phyloP scores from a whole-genome alignment of 2,797 vertebrate species.

The Lagorchestes hirsutus region DNA sequence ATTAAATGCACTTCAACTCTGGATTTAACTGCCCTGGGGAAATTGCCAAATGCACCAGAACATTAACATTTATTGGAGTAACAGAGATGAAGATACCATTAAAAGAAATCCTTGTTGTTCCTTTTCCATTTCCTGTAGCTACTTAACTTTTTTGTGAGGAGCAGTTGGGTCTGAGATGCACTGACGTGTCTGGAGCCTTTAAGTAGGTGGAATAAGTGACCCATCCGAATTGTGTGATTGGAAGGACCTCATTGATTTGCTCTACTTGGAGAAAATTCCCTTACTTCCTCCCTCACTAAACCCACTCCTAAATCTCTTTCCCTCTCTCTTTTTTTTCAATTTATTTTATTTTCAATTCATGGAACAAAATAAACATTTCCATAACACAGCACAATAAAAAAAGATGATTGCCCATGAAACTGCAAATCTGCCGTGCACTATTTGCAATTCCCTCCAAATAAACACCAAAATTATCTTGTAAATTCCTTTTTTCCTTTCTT shows the following conservation, averaged over 20 bases:
- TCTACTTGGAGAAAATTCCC: neutral
- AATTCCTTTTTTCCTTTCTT: too few species aligned
- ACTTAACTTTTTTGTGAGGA: neutral
- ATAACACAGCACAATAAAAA: too few species aligned
- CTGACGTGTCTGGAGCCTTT: neutral
- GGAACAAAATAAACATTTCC: too few species aligned
- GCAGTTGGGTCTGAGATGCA: neutral
- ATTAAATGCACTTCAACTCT: conserved; percentile 27
- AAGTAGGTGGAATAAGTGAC: neutral
- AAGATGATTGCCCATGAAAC: too few species aligned
- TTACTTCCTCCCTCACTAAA: neutral
- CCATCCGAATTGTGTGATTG: neutral
- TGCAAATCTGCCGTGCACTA: too few species aligned
- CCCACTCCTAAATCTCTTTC: too few species aligned
- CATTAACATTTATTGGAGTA: conserved; percentile 22
- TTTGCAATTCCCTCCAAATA: too few species aligned
- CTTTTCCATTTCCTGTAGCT: neutral
- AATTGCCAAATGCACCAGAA: conserved; percentile 24
- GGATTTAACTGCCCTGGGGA: conserved; percentile 24
- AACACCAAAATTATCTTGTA: too few species aligned
- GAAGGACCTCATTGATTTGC: neutral
- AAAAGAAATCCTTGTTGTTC: conserved; percentile 3
- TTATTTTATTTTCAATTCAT: too few species aligned
- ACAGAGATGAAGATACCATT: conserved; percentile 34
- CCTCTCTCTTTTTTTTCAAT: too few species aligned